phyloP scores from a whole-genome alignment of 1,140 invertebrate species.

The Conus ventricosus region DNA sequence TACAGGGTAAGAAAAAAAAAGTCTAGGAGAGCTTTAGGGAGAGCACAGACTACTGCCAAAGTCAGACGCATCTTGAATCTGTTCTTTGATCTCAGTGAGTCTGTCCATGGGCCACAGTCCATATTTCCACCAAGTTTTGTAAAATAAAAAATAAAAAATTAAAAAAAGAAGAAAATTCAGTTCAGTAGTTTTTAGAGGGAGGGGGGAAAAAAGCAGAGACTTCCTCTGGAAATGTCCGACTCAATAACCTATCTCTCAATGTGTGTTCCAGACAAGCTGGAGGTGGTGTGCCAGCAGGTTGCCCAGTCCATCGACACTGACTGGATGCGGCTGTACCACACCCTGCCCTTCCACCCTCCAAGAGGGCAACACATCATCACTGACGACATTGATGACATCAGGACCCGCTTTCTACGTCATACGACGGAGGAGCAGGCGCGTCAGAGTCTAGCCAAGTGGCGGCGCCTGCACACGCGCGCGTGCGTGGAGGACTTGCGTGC shows the following conservation, averaged over 20 bases:
- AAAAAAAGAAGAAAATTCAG: too few relatives aligned
- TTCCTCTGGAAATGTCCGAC: too few relatives aligned
- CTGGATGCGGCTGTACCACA: constrained; percentile 66
- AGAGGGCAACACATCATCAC: constrained; percentile 63
- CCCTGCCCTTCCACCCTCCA: constrained; percentile 67
- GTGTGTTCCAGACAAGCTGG: constrained; percentile 59
- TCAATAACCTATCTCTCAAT: neutral
- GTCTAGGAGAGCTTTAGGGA: too few relatives aligned
- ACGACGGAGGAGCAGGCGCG: constrained; percentile 57
- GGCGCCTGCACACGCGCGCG: constrained; percentile 66
- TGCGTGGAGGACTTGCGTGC: constrained; percentile 62
- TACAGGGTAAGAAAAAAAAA: too few relatives aligned
- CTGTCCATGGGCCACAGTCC: too few relatives aligned
- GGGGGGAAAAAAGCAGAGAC: too few relatives aligned
- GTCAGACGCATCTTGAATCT: too few relatives aligned
- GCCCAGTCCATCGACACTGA: constrained; percentile 63
- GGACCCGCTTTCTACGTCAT: constrained; percentile 58
- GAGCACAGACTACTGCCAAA: too few relatives aligned
- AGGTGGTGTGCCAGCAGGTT: constrained; percentile 53
- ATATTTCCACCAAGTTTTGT: too few relatives aligned
- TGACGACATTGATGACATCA: constrained; percentile 67
- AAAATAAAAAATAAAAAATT: too few relatives aligned
- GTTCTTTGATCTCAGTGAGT: too few relatives aligned
- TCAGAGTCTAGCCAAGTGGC: constrained; percentile 61
- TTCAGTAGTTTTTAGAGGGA: too few relatives aligned